Percentiles rank a stretch among this genome's conserved stretches.
phyloP scores from a whole-genome alignment of 2,888 invertebrate species.

The Myathropa florea region DNA sequence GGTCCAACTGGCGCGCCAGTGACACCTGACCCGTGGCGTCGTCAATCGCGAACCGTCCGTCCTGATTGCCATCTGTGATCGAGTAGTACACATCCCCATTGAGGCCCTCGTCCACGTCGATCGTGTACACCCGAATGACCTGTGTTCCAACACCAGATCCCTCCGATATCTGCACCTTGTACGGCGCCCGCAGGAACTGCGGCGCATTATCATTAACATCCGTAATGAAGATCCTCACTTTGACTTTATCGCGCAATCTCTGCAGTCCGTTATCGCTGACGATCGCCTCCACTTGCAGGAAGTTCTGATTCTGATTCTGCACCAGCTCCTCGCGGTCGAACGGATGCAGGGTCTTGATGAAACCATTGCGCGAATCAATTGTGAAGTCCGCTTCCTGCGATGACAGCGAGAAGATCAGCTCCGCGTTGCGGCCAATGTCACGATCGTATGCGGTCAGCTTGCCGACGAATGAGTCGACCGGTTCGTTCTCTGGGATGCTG shows the following conservation, averaged over 20 bases:
- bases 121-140: slow-evolving; percentile 91
- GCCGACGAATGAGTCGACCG: slow-evolving; percentile 94
- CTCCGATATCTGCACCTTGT: slow-evolving; percentile 94
- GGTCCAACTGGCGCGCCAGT: slow-evolving; percentile 88
- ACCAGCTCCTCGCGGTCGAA: slow-evolving; percentile 95
- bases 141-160: slow-evolving; percentile 90
- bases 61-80: slow-evolving; percentile 90
- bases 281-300: slow-evolving; percentile 90
- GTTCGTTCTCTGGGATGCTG: slow-evolving; percentile 93
- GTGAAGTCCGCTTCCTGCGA: slow-evolving; percentile 90
- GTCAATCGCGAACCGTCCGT: slow-evolving; percentile 90
- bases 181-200: slow-evolving; percentile 90
- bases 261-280: slow-evolving; percentile 92
- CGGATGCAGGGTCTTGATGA: slow-evolving; percentile 90
- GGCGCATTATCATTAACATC: slow-evolving; percentile 97
- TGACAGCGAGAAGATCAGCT: slow-evolving; percentile 90
- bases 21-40: slow-evolving; percentile 94
- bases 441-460: slow-evolving; percentile 93
- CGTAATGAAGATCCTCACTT: slow-evolving; percentile 91
- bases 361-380: slow-evolving; percentile 94
- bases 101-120: slow-evolving; percentile 92
- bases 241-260: slow-evolving; percentile 90
- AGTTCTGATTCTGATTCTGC: slow-evolving; percentile 84
- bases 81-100: slow-evolving; percentile 95
- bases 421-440: slow-evolving; percentile 95